These are phyloP conservation scores for Alaudala cheleensis DNA, from an alignment of 2,113 vertebrate species.

Conservation along the genomic window DNA sequence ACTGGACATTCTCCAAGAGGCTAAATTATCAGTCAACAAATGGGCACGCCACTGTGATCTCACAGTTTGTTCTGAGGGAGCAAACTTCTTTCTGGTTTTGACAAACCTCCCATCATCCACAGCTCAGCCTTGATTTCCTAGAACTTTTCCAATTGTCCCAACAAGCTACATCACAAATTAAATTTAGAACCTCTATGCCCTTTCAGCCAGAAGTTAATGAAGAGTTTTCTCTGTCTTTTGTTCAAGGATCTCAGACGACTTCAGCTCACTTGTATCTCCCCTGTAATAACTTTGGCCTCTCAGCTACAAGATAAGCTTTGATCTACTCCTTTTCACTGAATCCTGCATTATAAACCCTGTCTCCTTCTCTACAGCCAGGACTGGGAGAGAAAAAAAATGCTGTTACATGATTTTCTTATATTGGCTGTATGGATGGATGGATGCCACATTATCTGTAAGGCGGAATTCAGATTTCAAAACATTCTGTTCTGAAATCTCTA, in stretches of 20 bases:
- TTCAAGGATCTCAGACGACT: not conserved
- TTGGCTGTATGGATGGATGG: not conserved
- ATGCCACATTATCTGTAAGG: not conserved
- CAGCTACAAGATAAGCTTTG: not conserved
- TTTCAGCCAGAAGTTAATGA: not conserved
- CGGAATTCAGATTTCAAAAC: not conserved
- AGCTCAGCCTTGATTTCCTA: not conserved
- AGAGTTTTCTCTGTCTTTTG: not conserved
- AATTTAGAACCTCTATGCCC: not conserved
- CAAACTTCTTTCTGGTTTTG: not conserved
- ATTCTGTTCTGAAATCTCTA: not conserved
- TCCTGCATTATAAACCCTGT: not conserved
- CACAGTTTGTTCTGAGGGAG: not conserved
- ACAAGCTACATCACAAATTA: not conserved
- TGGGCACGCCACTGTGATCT: not conserved
- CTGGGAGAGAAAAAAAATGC: not conserved
- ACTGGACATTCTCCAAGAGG: not conserved
- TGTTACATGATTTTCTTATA: not conserved
- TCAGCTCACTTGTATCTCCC: not conserved
- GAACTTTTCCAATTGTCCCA: not conserved
- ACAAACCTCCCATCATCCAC: not conserved
- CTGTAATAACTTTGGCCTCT: not conserved
- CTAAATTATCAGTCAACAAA: not conserved
- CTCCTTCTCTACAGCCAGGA: not conserved
- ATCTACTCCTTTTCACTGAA: not conserved